Base-by-base conservation (phyloP, 2,113 vertebrate species). In the Carassius auratus region DNA sequence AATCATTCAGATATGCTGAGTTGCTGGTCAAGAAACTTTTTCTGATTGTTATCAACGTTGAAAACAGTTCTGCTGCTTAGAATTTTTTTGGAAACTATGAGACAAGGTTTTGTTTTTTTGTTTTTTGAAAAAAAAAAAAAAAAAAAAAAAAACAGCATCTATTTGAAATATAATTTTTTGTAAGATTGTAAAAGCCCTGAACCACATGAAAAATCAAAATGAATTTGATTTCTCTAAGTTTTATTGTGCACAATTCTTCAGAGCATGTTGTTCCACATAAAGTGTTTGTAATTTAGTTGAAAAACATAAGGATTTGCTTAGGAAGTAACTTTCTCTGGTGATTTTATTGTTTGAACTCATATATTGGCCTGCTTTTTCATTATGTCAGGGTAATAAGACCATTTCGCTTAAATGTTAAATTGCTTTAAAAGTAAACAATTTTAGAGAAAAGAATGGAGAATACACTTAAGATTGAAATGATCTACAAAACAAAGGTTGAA, bases 361-460 rank as follows among this genome's bases (percentile, higher is more conserved):
- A 38, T 71, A 33, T 42, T 38, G 68, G 17, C 36, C 36, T 42
- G 1, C 14, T 73, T 45, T 73, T 45, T 73, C 17, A 73, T n/a
- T 38, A 42, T 45, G 21, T 14, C 71, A 59, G 19, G 8, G 52
- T 19, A 78, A 5, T 59, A 13, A 38, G 30, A 19, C 13, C 9
- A 7, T 75, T 75, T 75, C 42, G 33, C 45, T 76, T 50, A 15
- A 74, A n/a, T 73, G 33, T 75, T 30, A 8, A 76, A 26, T 76
- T 14, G 45, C 36, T 45, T 74, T 5, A 45, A 74, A 69, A 69
- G 17, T 12, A 19, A 10, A 38, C 19, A 21, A 8, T 4, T 17
- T 21, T 10, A 33, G 19, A 45, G 13, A 33, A 48, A 66, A 14
- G 13, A 30, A 66, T 52, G 26, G 5, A 30, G 0, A 61, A 21